Base-by-base conservation (phyloP, 2,888 invertebrate species). In the Pilophorus perplexus region DNA sequence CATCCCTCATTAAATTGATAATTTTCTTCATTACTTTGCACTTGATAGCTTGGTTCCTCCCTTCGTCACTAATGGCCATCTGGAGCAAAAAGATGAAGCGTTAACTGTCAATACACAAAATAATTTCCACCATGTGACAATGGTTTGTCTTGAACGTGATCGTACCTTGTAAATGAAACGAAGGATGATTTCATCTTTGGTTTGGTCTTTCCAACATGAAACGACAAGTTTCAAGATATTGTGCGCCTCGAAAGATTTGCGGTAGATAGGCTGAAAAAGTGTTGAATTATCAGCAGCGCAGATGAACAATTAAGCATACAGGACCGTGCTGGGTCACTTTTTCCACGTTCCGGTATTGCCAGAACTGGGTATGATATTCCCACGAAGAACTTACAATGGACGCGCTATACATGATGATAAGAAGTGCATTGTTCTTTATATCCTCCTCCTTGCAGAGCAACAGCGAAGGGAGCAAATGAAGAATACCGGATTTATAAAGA, bases 351-450 rank as follows among this genome's bases (percentile, higher is more conserved):
- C n/a, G n/a, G n/a, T n/a, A n/a, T n/a, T n/a, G n/a, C n/a, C n/a
- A n/a, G n/a, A n/a, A n/a, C n/a, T n/a, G n/a, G n/a, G n/a, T n/a
- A n/a, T n/a, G n/a, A n/a, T n/a, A n/a, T n/a, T n/a, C n/a, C n/a
- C n/a, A n/a, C n/a, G n/a, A n/a, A n/a, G n/a, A n/a, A n/a, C 62
- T 59, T 64, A 67, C 67, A 10, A 67, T 27, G 3, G 64, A 67
- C 14, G 67, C 48, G 44, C 67, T 64, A 23, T 57, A 46, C 64
- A 57, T 67, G 33, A 65, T 50, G 55, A 67, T 64, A 6, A 54
- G 28, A 4, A 67, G 25, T 12, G 57, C 54, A 27, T 44, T 55
- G n/a, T 28, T 22, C 18, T 55, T 54, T 10, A 67, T 14, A 12
- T 67, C 48, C 14, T 46, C 46, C 27, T 67, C 64, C 25, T 48